Conservation (phyloP, 1,140 invertebrate species). For the Pomacea maculata region DNA sequence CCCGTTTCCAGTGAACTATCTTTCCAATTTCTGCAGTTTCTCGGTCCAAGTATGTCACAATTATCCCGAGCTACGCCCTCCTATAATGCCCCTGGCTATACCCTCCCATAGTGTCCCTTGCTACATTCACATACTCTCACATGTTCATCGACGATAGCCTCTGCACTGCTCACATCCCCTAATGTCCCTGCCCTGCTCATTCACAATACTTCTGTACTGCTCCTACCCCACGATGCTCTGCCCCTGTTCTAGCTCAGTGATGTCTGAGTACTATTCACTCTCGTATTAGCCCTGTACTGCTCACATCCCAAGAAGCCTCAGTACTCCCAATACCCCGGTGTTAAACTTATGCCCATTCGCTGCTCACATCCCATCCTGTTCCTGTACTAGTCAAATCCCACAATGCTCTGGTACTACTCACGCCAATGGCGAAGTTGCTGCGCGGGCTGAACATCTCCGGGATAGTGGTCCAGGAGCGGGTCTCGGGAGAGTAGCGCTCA, state of each 20-base stretch:
- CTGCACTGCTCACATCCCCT: neutral
- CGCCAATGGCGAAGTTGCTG: conserved; percentile 82
- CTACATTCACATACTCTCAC: neutral
- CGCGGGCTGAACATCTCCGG: conserved; percentile 82
- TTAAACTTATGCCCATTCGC: too few species aligned
- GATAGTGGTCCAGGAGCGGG: conserved; percentile 71
- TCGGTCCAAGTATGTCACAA: neutral
- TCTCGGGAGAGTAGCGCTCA: conserved; percentile 76
- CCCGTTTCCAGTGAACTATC: neutral
- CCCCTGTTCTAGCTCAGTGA: too few species aligned
- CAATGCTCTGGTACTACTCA: conserved; percentile 43
- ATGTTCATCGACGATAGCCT: neutral
- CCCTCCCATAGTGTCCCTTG: neutral
- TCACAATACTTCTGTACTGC: too few species aligned
- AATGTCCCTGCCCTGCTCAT: too few species aligned
- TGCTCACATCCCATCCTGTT: too few species aligned
- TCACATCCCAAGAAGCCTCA: too few species aligned
- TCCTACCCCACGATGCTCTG: too few species aligned
- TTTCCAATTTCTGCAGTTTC: neutral
- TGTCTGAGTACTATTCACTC: too few species aligned
- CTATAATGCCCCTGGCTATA: neutral
- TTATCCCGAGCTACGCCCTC: neutral
- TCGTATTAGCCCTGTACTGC: too few species aligned
- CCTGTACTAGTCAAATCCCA: too few species aligned
- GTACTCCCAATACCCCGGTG: too few species aligned